Base-by-base conservation (phyloP, 2,888 invertebrate genomes). In the Tortrix viridana region DNA sequence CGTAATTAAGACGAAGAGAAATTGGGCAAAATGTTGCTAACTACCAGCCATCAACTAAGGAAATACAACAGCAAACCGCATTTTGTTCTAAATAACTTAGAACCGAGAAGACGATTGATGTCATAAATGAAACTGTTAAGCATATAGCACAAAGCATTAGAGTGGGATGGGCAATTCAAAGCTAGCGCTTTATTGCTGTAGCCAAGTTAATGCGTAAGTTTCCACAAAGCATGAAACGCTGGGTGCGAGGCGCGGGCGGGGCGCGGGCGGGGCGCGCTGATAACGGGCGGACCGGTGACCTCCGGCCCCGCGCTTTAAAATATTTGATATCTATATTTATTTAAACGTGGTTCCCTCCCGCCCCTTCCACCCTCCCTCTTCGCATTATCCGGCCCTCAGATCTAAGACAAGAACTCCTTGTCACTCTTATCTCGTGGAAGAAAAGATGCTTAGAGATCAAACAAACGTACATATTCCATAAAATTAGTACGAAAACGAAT, bases 271-370 rank as follows among this genome's bases (percentile, higher is more conserved):
- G 60, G 67, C 63, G 63, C 41, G 65, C 80, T 78, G 84, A 84
- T 84, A 84, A 81, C 78, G 73, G 65, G 66, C 74, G 81, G 75
- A 76, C 82, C 76, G 75, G 67, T 78, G 84, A 84, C 82, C 82
- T 83, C 81, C 82, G 83, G 79, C 81, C 82, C 74, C 72, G 75
- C 75, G 75, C 76, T 80, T 79, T 79, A 81, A 79, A 81, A 76
- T 80, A 81, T 77, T 76, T 32, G 77, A 78, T 82, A 79, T 77
- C 79, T 76, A 73, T 83, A 80, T 82, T 81, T 81, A 75, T 81
- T 81, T 75, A 71, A 80, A 74, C 69, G 62, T n/a, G 63, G 67
- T 58, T 60, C 44, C 64, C 38, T 65, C 44, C 26, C 60, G 53
- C 44, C 65, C 46, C n/a, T 67, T 9, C 62, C 23, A 48, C 47